These are phyloP conservation scores for Damaliscus lunatus DNA, from an alignment of 2,113 vertebrate genomes.

Conservation along the genomic window DNA sequence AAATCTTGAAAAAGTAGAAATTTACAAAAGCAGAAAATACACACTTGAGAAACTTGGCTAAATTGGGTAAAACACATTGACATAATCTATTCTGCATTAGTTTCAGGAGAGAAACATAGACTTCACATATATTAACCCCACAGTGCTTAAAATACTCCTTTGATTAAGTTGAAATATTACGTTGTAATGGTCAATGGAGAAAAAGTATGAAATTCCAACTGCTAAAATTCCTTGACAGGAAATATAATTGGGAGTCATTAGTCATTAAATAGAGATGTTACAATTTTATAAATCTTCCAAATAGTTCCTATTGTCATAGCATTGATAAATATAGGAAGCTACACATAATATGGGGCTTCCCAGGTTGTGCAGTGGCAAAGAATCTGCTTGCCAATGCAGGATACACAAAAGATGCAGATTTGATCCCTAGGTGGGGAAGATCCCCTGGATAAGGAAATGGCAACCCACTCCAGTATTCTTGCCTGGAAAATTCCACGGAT, in stretches of 20 bases:
- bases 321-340: background rate
- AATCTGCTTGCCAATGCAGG: background rate
- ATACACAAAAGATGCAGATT: background rate
- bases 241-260: background rate
- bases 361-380: background rate
- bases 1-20: constrained; percentile 12
- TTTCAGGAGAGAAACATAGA: background rate
- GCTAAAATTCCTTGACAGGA: background rate
- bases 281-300: background rate
- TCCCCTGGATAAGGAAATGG: background rate
- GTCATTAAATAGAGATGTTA: background rate
- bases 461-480: background rate
- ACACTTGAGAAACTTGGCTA: background rate
- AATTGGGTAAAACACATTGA: background rate
- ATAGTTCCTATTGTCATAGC: background rate
- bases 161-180: background rate
- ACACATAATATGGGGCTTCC: background rate
- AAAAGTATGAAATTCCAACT: background rate
- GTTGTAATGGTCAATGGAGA: background rate
- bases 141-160: background rate
- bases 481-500: background rate
- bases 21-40: background rate
- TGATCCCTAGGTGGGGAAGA: background rate
- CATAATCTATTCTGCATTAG: background rate
- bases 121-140: background rate